Base-by-base conservation (phyloP, 2,888 invertebrate species). In the Pemphredon lugubris region DNA sequence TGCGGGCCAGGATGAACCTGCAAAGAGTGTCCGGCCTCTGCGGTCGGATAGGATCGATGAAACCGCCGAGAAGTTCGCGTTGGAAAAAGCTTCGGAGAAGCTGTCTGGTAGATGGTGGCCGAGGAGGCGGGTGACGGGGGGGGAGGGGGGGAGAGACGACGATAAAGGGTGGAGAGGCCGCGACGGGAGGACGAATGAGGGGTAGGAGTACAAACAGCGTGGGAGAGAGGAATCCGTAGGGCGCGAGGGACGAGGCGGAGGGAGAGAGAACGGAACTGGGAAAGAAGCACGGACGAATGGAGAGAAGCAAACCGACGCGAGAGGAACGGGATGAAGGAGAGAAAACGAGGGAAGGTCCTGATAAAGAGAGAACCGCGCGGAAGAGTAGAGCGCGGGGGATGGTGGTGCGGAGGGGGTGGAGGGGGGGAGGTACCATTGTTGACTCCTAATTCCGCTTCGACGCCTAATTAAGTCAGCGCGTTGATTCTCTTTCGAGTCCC, bases 361-460 rank as follows among this genome's bases (percentile, higher is more conserved):
- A 23, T 20, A 9, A 34, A 26, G 37, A 14, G 16, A 4, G 23
- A 18, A 6, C 7, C 7, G 5, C 21, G 23, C 9, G 18, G 34
- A 14, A 23, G 51, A 20, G 21, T 20, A 54, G 34, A 44, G 53
- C 6, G 47, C 20, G 26, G 34, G n/a, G 11, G 30, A 45, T 26
- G 23, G 20, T 11, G n/a, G n/a, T n/a, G n/a, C n/a, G n/a, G 14
- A 53, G 6, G 7, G 39, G 44, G 13, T 23, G 11, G 48, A 47
- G 50, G 55, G 37, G 39, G 16, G 39, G 55, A 13, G 61, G 60
- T 58, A 26, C 58, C 75, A 78, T 75, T 81, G 79, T 82, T 79
- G 79, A 79, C 75, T 76, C 68, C 75, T 78, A 79, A 82, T 81
- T 75, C 73, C 72, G 70, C 73, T 76, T 70, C 74, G 76, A 79